Percentiles rank a stretch among this genome's conserved stretches.
Evolutionary conservation across 2,888 invertebrate genomes (phyloP).

Genomic region (Clivina fossor): DNA sequence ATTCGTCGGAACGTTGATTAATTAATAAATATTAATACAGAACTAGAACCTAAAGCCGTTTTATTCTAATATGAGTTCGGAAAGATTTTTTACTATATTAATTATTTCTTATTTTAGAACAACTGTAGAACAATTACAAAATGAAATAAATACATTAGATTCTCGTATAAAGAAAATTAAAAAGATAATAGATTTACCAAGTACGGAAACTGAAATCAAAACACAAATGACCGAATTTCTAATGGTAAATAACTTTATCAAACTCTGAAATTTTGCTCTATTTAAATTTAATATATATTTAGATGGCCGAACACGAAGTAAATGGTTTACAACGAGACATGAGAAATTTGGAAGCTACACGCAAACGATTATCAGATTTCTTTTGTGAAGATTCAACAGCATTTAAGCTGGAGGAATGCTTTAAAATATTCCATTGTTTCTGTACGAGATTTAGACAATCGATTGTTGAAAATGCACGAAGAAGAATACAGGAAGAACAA

Average conservation of each 20-base stretch:
- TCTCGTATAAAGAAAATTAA: constrained; percentile 76
- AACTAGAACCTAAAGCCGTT: too few species aligned
- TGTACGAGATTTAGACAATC: constrained; percentile 85
- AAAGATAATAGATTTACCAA: constrained; percentile 74
- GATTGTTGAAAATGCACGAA: constrained; percentile 79
- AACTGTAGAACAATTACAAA: constrained; percentile 84
- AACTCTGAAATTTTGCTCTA: constrained; percentile 11
- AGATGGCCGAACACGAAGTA: constrained; percentile 81
- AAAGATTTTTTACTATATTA: too few species aligned
- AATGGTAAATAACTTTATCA: constrained; percentile 60
- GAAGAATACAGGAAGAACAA: constrained; percentile 83
- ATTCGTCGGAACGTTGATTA: too few species aligned
- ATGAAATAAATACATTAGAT: constrained; percentile 83
- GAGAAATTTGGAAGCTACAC: constrained; percentile 78
- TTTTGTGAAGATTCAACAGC: constrained; percentile 90
- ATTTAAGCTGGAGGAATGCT: constrained; percentile 94
- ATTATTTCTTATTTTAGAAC: constrained; percentile 61
- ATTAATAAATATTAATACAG: too few species aligned
- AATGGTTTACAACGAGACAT: constrained; percentile 75
- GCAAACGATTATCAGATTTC: constrained; percentile 82
- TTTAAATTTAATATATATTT: constrained; percentile 33
- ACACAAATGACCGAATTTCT: constrained; percentile 87
- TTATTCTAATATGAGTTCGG: too few species aligned
- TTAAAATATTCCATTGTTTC: constrained; percentile 85
- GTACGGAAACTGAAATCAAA: constrained; percentile 79